Base-by-base conservation (phyloP, 2,888 invertebrate genomes). In the Lordiphosa fenestrarum region DNA sequence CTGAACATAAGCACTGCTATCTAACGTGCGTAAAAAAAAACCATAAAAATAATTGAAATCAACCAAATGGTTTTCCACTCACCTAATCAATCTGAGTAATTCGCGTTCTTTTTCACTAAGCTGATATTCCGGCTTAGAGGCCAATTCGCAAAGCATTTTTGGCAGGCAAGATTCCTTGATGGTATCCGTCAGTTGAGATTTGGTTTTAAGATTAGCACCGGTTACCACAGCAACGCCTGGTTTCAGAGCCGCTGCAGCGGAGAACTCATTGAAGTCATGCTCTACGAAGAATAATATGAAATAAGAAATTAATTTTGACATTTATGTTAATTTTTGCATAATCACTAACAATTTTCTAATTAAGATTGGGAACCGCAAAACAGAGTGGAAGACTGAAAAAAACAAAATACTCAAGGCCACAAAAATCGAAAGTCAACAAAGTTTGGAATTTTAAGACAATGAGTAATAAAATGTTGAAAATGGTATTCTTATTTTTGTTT, bases 131-230 rank as follows among this genome's bases (percentile, higher is more conserved):
- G 88, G 88, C 46, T 89, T 89, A 3, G 90, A 86, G 2, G 90
- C 89, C 84, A 90, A 85, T 71, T 90, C 90, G 56, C 90, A 90
- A 0, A 90, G 72, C 88, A 90, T 87, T 73, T 90, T 90, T 6
- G 90, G 90, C 55, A 90, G 65, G 56, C 90, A 90, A 2, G 89
- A 87, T 44, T 90, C 90, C 57, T 88, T 83, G 37, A 90, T 88
- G 59, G 90, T 85, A 62, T 89, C 88, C 35, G 88, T 82, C 4
- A 89, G 63, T 60, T 88, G 87, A 0, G 83, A 71, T 59, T 88
- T 89, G 2, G 69, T 64, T 51, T 77, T 78, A 5, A 77, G 56
- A 19, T 61, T 69, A 0, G 78, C 84, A 12, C 66, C 78, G 0
- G 70, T 63, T 12, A 84, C 69, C 37, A 68, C 72, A 0, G 63